Conservation (phyloP, 2,797 vertebrate genomes). For the Philypnodon macrostomus region DNA sequence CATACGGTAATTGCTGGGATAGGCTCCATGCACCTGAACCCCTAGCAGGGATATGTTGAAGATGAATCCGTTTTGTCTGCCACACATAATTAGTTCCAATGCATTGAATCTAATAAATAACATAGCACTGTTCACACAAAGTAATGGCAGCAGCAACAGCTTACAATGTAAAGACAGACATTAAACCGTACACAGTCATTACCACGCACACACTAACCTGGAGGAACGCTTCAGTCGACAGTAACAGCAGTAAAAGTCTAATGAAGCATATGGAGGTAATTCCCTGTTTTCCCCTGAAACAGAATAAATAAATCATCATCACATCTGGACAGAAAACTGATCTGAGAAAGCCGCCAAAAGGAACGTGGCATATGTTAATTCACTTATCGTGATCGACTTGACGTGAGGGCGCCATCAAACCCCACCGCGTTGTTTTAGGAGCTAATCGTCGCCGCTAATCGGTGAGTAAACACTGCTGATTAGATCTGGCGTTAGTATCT, state of each 20-base stretch:
- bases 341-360: constrained; percentile 32
- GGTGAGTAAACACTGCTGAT: constrained; percentile 71
- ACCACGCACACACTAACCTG: constrained; percentile 19
- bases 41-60: too few species aligned
- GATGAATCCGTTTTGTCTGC: too few species aligned
- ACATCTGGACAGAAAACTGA: constrained; percentile 51
- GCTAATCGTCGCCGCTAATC: constrained; percentile 73
- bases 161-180: not conserved
- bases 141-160: not conserved
- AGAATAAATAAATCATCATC: constrained; percentile 54
- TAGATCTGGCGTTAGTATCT: constrained; percentile 7
- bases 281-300: constrained; percentile 38
- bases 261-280: constrained; percentile 54
- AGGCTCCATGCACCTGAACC: too few species aligned
- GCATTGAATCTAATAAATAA: too few species aligned
- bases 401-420: constrained; percentile 55
- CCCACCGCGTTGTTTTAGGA: constrained; percentile 47
- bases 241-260: constrained; percentile 20
- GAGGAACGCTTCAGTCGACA: constrained; percentile 21
- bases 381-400: constrained; percentile 43
- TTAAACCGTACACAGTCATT: constrained; percentile 1
- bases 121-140: not conserved
- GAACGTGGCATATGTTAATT: constrained; percentile 41
- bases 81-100: too few species aligned
- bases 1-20: too few species aligned